These are phyloP conservation scores for Ganaspis sp. DNA, from an alignment of 1,140 invertebrate species.

Conservation along the genomic window DNA sequence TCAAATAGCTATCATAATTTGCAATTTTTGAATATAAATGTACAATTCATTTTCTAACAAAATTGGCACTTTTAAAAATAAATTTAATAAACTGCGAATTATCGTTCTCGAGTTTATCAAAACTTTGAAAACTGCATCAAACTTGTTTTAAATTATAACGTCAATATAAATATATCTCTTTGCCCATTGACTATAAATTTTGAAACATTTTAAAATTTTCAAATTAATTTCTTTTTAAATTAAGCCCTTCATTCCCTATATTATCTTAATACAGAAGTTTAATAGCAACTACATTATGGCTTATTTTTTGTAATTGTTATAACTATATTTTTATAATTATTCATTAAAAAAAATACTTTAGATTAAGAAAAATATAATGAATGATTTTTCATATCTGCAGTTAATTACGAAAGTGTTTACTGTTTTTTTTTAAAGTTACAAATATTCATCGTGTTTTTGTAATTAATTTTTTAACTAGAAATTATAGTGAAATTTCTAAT, in stretches of 20 bases:
- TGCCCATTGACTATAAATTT: background rate
- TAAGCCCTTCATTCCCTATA: background rate
- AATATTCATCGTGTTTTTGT: background rate
- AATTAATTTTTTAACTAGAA: background rate
- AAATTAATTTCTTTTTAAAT: background rate
- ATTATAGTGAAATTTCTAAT: background rate
- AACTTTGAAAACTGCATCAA: background rate
- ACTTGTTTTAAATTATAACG: background rate
- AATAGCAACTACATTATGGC: background rate
- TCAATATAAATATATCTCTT: background rate
- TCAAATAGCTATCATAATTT: no score
- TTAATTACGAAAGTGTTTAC: background rate
- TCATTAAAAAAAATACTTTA: constrained; percentile 2
- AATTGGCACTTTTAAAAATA: no score
- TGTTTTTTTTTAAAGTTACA: background rate
- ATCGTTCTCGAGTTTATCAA: no score
- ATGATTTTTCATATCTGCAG: background rate
- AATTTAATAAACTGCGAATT: no score
- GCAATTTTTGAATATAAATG: no score
- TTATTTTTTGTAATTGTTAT: background rate
- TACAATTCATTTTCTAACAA: no score
- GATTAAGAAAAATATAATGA: background rate
- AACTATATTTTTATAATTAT: background rate
- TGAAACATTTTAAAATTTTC: background rate
- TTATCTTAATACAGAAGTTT: background rate